Evolutionary conservation across 1,140 invertebrate species (phyloP).

Genomic region (Samia ricini): DNA sequence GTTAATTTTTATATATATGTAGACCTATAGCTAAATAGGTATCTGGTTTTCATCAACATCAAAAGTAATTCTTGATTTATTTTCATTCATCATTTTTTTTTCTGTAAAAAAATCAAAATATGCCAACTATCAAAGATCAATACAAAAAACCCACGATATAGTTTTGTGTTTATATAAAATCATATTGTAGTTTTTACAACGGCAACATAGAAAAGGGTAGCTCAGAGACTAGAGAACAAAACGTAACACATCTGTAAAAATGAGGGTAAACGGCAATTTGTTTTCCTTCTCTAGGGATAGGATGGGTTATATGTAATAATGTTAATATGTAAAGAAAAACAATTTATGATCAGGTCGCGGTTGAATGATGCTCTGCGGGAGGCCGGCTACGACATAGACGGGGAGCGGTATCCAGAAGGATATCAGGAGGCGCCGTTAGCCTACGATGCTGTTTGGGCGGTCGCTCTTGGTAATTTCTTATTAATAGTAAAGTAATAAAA

Average conservation of each 20-base stretch:
- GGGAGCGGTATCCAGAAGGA: conserved; percentile 92
- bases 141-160: too few species aligned
- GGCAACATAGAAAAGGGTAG: not conserved
- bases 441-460: conserved; percentile 99
- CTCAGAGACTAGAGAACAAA: not conserved
- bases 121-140: too few species aligned
- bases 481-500: not conserved
- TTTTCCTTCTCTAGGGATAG: not conserved
- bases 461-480: conserved; percentile 86
- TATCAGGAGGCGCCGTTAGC: conserved; percentile 99
- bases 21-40: too few species aligned
- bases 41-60: too few species aligned
- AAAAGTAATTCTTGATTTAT: too few species aligned
- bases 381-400: conserved; percentile 89
- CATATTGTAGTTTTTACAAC: too few species aligned
- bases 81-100: too few species aligned
- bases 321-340: not conserved
- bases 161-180: not conserved
- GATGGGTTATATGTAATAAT: not conserved
- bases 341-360: conserved; percentile 79
- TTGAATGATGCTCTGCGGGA: conserved; percentile 88
- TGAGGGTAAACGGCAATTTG: not conserved
- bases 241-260: not conserved
- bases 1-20: too few species aligned
- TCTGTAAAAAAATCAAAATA: too few species aligned